phyloP scores from a whole-genome alignment of 2,113 vertebrate species.

The Serilophus lunatus region DNA sequence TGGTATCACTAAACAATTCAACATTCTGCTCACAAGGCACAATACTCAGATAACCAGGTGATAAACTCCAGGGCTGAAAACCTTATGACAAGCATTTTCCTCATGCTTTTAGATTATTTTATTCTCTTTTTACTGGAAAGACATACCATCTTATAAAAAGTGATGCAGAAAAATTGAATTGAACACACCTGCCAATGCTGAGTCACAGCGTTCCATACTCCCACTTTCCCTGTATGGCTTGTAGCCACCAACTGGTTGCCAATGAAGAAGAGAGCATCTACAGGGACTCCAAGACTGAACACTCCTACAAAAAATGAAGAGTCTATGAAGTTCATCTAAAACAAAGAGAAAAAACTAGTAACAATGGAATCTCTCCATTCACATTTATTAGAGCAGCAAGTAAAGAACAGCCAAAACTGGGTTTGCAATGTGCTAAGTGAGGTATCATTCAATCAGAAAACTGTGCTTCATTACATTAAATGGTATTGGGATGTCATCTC shows the following conservation, averaged over 20 bases:
- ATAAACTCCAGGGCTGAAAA: neutral
- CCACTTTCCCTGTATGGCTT: constrained; percentile 96
- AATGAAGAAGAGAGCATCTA: constrained; percentile 96
- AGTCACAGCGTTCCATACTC: constrained; percentile 98
- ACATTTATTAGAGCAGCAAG: neutral
- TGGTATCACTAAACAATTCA: neutral
- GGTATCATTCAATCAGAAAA: neutral
- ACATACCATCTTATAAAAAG: neutral
- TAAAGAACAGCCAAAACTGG: neutral
- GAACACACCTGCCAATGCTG: constrained; percentile 95
- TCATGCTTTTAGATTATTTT: neutral
- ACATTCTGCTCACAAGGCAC: neutral
- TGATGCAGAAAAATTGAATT: neutral
- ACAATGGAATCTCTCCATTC: neutral
- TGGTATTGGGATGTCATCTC: neutral
- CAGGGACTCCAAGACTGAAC: constrained; percentile 95
- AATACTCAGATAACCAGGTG: neutral
- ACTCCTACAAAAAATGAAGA: constrained; percentile 76
- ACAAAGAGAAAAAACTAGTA: neutral
- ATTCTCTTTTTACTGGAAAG: neutral
- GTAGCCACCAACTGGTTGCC: constrained; percentile 97
- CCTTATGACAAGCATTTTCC: neutral
- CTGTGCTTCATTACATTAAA: neutral
- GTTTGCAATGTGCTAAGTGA: neutral
- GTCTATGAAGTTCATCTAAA: constrained; percentile 1